A percentile compares a stretch with the other conserved stretches of the same genome.
phyloP scores from a whole-genome alignment of 2,888 invertebrate species.

The Caenorhabditis plicata region DNA sequence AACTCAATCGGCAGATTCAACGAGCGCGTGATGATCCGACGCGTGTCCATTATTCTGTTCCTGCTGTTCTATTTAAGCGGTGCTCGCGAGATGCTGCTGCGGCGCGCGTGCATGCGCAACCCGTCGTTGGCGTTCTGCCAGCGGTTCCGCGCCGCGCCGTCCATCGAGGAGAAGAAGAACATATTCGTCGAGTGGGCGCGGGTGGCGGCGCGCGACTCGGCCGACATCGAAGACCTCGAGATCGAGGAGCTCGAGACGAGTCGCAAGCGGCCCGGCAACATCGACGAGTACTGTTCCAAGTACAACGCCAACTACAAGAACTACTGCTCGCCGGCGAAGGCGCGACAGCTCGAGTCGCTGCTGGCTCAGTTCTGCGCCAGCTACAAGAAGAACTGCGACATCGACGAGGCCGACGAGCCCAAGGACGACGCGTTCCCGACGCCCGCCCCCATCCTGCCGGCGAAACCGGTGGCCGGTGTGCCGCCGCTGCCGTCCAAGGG shows the following conservation, averaged over 20 bases:
- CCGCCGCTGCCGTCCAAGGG: no score
- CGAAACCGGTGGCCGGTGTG: no score
- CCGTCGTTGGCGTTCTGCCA: conserved; percentile 17
- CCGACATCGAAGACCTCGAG: conserved; percentile 22
- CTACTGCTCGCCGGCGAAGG: conserved; percentile 21
- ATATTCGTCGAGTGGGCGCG: conserved; percentile 22
- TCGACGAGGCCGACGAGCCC: neutral
- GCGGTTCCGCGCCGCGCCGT: no score
- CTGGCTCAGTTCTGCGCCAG: conserved; percentile 31
- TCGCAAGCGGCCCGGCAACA: conserved; percentile 6
- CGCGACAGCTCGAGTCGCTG: conserved; percentile 31
- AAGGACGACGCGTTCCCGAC: no score
- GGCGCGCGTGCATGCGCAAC: conserved; percentile 10
- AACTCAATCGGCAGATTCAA: no score
- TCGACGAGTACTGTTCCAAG: conserved; percentile 31
- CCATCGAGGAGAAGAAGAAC: conserved; percentile 9
- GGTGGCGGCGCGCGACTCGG: conserved; percentile 13
- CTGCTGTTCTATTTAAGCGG: no score
- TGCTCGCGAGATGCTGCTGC: conserved; percentile 14
- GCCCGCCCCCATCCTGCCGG: no score
- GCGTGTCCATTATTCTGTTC: no score
- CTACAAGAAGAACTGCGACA: conserved; percentile 24
- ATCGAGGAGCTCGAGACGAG: conserved; percentile 19
- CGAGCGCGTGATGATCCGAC: no score
- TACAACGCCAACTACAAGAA: conserved; percentile 29